Conservation (phyloP, 1,140 invertebrate species). For the Caenorhabditis latens region DNA sequence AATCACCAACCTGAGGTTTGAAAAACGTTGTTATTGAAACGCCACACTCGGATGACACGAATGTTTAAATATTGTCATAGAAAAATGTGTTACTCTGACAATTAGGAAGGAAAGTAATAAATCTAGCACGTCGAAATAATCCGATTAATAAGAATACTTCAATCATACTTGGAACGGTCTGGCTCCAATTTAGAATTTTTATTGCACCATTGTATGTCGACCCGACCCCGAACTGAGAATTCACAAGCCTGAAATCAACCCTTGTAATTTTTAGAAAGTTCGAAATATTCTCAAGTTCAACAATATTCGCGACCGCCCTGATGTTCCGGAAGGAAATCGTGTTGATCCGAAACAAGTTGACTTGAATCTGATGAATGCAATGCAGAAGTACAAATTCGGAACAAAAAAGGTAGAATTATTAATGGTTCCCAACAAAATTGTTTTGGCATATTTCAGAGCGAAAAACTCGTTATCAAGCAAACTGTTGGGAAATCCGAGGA, state of each 20-base stretch:
- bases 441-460: not conserved
- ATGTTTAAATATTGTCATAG: too few species aligned
- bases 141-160: too few species aligned
- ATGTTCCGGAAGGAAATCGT: not conserved
- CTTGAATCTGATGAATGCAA: not conserved
- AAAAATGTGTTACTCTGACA: too few species aligned
- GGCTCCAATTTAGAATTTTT: too few species aligned
- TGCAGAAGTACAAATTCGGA: conserved; percentile 16
- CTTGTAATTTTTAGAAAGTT: not conserved
- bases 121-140: too few species aligned
- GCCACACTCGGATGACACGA: too few species aligned
- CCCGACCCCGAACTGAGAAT: too few species aligned
- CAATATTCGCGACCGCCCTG: not conserved
- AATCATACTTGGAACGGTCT: too few species aligned
- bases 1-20: too few species aligned
- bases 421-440: not conserved
- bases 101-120: too few species aligned
- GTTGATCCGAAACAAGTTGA: not conserved
- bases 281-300: not conserved
- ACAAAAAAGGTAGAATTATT: not conserved
- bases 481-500: not conserved
- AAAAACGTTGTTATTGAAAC: too few species aligned
- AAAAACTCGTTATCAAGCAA: not conserved
- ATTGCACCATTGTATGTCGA: too few species aligned
- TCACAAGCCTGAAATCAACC: not conserved